These are phyloP conservation scores for Antechinus flavipes DNA, from an alignment of 2,113 vertebrate genomes.

Conservation along the genomic window DNA sequence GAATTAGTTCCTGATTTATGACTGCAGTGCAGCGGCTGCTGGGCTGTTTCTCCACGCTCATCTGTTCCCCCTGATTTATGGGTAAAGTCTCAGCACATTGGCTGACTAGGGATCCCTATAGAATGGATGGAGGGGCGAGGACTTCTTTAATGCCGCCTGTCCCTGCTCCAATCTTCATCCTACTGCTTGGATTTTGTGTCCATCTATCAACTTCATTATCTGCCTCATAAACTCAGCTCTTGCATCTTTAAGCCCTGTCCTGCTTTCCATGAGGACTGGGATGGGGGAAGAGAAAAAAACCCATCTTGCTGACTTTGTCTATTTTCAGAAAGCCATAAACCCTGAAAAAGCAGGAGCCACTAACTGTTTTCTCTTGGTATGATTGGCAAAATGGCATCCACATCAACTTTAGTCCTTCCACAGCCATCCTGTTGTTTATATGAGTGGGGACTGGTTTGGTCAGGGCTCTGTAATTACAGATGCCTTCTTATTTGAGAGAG, in stretches of 20 bases:
- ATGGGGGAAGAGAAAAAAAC: slow-evolving; percentile 25
- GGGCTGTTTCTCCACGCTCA: slow-evolving; percentile 65
- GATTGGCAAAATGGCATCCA: not conserved
- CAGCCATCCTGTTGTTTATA: slow-evolving; percentile 20
- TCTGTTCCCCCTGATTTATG: slow-evolving; percentile 83
- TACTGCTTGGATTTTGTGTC: slow-evolving; percentile 46
- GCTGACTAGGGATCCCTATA: slow-evolving; percentile 54
- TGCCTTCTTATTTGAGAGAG: not conserved
- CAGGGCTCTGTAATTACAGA: not conserved
- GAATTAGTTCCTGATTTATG: slow-evolving; percentile 89
- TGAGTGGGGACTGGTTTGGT: not conserved
- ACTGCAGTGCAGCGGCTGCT: slow-evolving; percentile 77
- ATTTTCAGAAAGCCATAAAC: slow-evolving; percentile 47
- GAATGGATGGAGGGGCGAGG: slow-evolving; percentile 65
- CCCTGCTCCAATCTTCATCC: slow-evolving; percentile 40
- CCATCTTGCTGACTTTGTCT: not conserved
- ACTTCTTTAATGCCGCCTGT: slow-evolving; percentile 14
- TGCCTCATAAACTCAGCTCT: slow-evolving; percentile 61
- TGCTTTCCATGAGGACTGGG: not conserved
- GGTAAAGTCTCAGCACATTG: slow-evolving; percentile 61
- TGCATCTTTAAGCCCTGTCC: slow-evolving; percentile 43
- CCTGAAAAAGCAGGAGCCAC: not conserved
- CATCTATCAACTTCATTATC: slow-evolving; percentile 61
- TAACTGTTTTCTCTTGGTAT: not conserved
- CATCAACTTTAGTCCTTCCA: not conserved